A percentile compares a stretch with the other conserved stretches of the same genome.
Conservation (phyloP, 2,888 invertebrate species). For the Auanema sp. region DNA sequence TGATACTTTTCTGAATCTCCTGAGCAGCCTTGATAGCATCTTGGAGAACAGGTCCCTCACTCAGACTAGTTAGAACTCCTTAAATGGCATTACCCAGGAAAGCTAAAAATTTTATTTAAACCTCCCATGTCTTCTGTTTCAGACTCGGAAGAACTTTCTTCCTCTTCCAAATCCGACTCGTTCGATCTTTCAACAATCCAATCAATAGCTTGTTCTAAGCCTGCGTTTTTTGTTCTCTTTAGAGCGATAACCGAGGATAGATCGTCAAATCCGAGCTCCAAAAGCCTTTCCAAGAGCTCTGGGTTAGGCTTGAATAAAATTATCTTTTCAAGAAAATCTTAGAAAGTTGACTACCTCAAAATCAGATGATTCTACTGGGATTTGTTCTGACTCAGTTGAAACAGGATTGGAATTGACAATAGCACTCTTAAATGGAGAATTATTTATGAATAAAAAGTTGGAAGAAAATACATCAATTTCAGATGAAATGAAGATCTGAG, state of each 20-base stretch:
- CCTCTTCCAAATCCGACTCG: slow-evolving; percentile 45
- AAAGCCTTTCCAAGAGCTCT: slow-evolving; percentile 35
- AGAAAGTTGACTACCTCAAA: not conserved
- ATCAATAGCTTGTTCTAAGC: slow-evolving; percentile 48
- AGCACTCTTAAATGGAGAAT: slow-evolving; percentile 14
- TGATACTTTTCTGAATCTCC: slow-evolving; percentile 7
- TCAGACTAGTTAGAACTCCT: not conserved
- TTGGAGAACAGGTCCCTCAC: slow-evolving; percentile 9
- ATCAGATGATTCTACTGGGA: slow-evolving; percentile 15
- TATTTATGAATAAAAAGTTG: slow-evolving; percentile 8
- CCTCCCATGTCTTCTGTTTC: slow-evolving; percentile 7
- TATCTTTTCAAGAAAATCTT: too few species aligned
- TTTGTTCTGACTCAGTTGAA: slow-evolving; percentile 21
- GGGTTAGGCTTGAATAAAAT: slow-evolving; percentile 22
- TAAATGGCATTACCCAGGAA: not conserved
- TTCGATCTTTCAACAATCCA: slow-evolving; percentile 55
- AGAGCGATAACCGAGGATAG: slow-evolving; percentile 42
- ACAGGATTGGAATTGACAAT: slow-evolving; percentile 7
- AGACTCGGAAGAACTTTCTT: slow-evolving; percentile 16
- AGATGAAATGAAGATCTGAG: too few species aligned
- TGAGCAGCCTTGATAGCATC: slow-evolving; percentile 12
- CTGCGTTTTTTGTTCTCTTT: slow-evolving; percentile 40
- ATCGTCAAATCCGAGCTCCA: slow-evolving; percentile 53
- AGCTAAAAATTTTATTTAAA: too few species aligned
- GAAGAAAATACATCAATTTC: slow-evolving; percentile 4